Percentiles rank a stretch among this genome's conserved stretches.
These are phyloP conservation scores for Falco concolor DNA, from an alignment of 2,797 vertebrate species.

Conservation along the genomic window DNA sequence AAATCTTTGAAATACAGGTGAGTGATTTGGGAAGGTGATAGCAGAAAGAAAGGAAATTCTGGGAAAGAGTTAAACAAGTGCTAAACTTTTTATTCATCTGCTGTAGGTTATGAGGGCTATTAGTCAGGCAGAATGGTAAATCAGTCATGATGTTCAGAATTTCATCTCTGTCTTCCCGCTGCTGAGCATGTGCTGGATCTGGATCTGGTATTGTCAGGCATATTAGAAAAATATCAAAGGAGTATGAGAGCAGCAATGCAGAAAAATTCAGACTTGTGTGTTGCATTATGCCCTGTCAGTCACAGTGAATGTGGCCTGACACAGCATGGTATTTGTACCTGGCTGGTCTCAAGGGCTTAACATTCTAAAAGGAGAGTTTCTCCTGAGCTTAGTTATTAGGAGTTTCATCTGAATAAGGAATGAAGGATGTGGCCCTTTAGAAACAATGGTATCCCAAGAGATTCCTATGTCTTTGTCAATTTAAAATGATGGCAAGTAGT, in stretches of 20 bases:
- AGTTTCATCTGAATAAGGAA: constrained; percentile 8
- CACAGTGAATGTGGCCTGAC: constrained; percentile 15
- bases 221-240: neutral
- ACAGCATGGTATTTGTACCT: constrained; percentile 5
- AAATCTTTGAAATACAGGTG: neutral
- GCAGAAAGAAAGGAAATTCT: neutral
- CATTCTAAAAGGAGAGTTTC: constrained; percentile 20
- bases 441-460: neutral
- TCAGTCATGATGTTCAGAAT: neutral
- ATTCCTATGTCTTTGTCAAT: neutral
- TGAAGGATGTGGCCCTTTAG: neutral
- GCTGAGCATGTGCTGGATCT: neutral
- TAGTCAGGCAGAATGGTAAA: neutral
- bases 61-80: neutral
- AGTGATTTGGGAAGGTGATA: neutral
- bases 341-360: constrained; percentile 20
- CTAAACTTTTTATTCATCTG: neutral
- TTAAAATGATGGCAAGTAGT: constrained; percentile 8
- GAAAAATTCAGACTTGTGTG: constrained; percentile 5
- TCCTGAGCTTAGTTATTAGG: neutral
- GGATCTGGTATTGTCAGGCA: neutral
- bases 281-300: constrained; percentile 27
- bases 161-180: neutral
- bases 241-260: constrained; percentile 14
- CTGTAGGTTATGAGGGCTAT: neutral